phyloP scores from a whole-genome alignment of 2,113 vertebrate species.

The Melanostigma gelatinosum region DNA sequence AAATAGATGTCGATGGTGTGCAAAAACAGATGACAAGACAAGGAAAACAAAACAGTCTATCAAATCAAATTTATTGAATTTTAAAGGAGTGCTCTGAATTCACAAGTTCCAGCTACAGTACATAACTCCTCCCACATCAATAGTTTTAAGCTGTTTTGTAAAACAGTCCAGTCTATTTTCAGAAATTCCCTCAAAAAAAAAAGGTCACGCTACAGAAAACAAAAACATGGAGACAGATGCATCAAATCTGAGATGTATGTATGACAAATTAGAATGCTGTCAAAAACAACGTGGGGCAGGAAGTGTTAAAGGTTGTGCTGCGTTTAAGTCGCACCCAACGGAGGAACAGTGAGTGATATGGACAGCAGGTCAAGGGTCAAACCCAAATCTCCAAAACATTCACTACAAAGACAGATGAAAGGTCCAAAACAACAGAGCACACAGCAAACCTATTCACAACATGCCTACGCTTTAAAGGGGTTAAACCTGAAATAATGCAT shows the following conservation, averaged over 20 bases:
- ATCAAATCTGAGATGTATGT: constrained; percentile 72
- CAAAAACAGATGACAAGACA: not conserved
- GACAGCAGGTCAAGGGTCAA: constrained; percentile 35
- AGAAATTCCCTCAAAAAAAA: constrained; percentile 55
- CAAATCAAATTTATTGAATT: constrained; percentile 83
- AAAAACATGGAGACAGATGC: constrained; percentile 55
- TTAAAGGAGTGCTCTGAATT: constrained; percentile 80
- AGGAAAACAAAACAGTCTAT: constrained; percentile 68
- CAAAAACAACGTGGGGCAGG: constrained; percentile 79
- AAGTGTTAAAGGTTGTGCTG: constrained; percentile 78
- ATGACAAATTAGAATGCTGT: constrained; percentile 78
- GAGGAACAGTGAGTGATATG: constrained; percentile 32
- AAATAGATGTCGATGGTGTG: not conserved
- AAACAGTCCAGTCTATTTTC: constrained; percentile 67
- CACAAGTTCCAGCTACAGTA: constrained; percentile 78
- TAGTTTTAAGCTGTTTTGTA: constrained; percentile 64
- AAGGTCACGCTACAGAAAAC: constrained; percentile 69
- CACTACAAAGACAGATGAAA: constrained; percentile 7
- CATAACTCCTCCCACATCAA: constrained; percentile 64
- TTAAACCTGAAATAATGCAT: constrained; percentile 15
- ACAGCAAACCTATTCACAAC: constrained; percentile 64
- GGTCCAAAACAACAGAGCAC: constrained; percentile 40
- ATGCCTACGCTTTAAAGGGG: constrained; percentile 22
- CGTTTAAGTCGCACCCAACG: constrained; percentile 36
- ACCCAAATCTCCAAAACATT: constrained; percentile 45